These are phyloP conservation scores for Petrolisthes manimaculis DNA, from an alignment of 2,888 invertebrate genomes.

Conservation along the genomic window DNA sequence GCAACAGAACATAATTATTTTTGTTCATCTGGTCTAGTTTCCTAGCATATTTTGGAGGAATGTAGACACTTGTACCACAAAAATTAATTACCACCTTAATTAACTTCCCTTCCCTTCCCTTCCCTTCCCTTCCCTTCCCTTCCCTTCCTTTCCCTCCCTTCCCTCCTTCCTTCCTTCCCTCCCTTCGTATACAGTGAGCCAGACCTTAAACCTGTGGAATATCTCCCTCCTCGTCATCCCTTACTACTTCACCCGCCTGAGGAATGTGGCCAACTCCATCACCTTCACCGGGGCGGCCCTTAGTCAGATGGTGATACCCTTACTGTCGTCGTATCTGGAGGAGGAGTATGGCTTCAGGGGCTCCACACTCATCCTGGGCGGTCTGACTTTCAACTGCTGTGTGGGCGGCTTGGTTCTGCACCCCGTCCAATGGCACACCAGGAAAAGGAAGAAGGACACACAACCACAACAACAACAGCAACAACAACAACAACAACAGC, in stretches of 20 bases:
- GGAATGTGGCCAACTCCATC: constrained; percentile 32
- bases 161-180: not conserved
- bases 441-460: not conserved
- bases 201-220: not conserved
- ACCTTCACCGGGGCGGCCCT: constrained; percentile 5
- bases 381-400: constrained; percentile 17
- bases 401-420: constrained; percentile 28
- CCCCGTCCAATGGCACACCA: constrained; percentile 14
- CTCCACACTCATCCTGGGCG: constrained; percentile 31
- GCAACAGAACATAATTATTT: too few relatives aligned
- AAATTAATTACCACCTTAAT: too few relatives aligned
- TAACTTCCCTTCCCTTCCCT: too few relatives aligned
- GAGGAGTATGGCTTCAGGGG: constrained; percentile 33
- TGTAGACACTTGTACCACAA: too few relatives aligned
- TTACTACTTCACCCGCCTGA: constrained; percentile 32
- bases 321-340: constrained; percentile 21
- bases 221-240: constrained; percentile 31
- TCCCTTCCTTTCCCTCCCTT: too few relatives aligned
- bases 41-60: too few relatives aligned
- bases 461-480: too few relatives aligned
- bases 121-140: too few relatives aligned
- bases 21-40: too few relatives aligned
- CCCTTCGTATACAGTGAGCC: not conserved
- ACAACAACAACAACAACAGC: not conserved
- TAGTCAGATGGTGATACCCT: constrained; percentile 3